Base-by-base conservation (phyloP, 2,797 vertebrate genomes). In the Rhynchotus rufescens region DNA sequence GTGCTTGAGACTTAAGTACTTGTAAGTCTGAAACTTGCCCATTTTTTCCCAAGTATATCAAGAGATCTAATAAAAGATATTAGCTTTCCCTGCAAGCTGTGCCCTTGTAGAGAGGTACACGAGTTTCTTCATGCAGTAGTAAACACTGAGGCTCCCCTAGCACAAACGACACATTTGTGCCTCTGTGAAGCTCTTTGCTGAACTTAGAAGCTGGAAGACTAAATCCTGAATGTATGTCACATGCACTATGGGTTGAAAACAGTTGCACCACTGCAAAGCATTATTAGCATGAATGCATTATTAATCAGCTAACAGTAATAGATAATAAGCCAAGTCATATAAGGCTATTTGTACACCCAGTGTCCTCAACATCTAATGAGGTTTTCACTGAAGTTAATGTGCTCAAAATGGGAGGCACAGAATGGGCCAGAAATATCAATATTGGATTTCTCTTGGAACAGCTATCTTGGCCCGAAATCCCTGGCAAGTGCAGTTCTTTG, bases 401-500 rank as follows among this genome's bases (percentile, higher is more conserved):
- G 88, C 34, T 78, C 61, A 59, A 83, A 92, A 81, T 52, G 38
- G 62, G 86, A 87, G 51, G 71, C 45, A 79, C n/a, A 68, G 86
- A 80, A 65, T 1, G 12, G 79, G 61, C 34, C n/a, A 56, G 84
- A 83, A 87, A 80, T 92, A 83, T 17, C 66, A 80, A 80, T 78
- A 91, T 64, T 86, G 84, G 25, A 92, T 95, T 91, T 92, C 38
- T 80, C 75, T 44, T 87, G 88, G 72, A 92, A 65, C 12, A 32
- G 5, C 13, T 38, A 2, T 19, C 44, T 88, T 86, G 91, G 66
- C 90, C 62, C 64, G 47, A 89, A 34, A 62, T 16, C 76, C 30
- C 36, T 85, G 93, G 69, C 78, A 80, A 80, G 10, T 36, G 62
- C 23, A 67, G 21, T 7, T 40, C 47, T 80, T 66, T 36, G 75